Base-by-base conservation (phyloP, 2,888 invertebrate genomes). In the Cantharis flavilabris region DNA sequence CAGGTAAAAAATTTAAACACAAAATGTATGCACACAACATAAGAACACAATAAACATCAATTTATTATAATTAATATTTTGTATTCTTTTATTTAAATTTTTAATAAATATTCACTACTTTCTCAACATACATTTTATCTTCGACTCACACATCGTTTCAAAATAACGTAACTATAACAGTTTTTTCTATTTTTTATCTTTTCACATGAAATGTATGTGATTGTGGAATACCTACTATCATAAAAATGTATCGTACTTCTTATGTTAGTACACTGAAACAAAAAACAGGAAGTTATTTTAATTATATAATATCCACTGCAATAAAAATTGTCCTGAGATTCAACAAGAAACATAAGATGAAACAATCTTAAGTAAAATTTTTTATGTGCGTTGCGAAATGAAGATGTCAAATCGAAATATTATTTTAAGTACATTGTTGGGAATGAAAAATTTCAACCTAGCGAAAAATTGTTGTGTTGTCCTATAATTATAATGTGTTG, bases 141-240 rank as follows among this genome's bases (percentile, higher is more conserved):
- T 30, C 10, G 10, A 10, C 28, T 10, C 20, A 13, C 14, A n/a
- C 65, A 33, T 70, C 26, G 67, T 73, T 49, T 62, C n/a, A 26
- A 73, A 18, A 62, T 49, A 18, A 67, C 7, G 20, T 69, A 16
- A 16, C 16, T 16, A n/a, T n/a, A 16, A 16, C 69, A 73, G 73
- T 69, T 49, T 11, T 16, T 70, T 16, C 5, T 69, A 62, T 23
- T 73, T 67, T 69, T 16, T 16, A 16, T 20, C 10, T 62, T 73
- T 73, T 73, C 73, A 63, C 73, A 73, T 73, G 63, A 69, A 73
- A 63, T 73, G n/a, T 49, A 16, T 16, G 49, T 49, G 49, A 49
- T n/a, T 49, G 49, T n/a, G 49, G 49, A 49, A n/a, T 73, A 20
- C 20, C 20, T 20, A 62, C 18, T 70, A 70, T 73, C 20, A 63